Base-by-base conservation (phyloP, 2,888 invertebrate species). In the Drosophila prostipennis region DNA sequence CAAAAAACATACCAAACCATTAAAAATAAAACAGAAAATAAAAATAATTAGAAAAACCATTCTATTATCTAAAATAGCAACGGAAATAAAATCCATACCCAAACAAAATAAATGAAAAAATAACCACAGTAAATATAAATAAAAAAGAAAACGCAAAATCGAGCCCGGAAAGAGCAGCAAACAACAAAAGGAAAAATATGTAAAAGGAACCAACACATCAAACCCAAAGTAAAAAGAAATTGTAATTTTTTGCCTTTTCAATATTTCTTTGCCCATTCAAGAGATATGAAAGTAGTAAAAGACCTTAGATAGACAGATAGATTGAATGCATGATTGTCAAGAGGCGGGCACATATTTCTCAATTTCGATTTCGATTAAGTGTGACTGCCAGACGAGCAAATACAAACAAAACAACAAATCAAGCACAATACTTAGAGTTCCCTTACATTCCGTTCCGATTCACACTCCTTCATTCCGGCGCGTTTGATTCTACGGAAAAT, bases 251-350 rank as follows among this genome's bases (percentile, higher is more conserved):
- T 51, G 37, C 48, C 34, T n/a, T 6, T 29, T 26, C 19, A 43
- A 42, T 46, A 36, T 40, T 37, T 51, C 37, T 60, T 68, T 34
- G 56, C 70, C 51, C 49, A 55, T 81, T 74, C 78, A 87, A 78
- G 80, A 83, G 87, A 84, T 67, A 69, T 76, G 78, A 80, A 78
- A 74, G 79, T n/a, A 26, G 72, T 51, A 55, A 51, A 53, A 58
- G 29, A 43, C 59, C 36, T n/a, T 23, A 59, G 39, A 65, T 46
- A 32, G 43, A 36, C 19, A 55, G 19, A 56, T 42, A 48, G 53
- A 53, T 19, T 57, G 48, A 23, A n/a, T 39, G 60, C 23, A 34
- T 7, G 14, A 43, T 43, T 42, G 67, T n/a, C 4, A n/a, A 13
- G 13, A 29, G 42, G 37, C 14, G n/a, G 42, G 23, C 23, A 37